phyloP scores from a whole-genome alignment of 2,888 invertebrate genomes.

The Drosophila antonietae region DNA sequence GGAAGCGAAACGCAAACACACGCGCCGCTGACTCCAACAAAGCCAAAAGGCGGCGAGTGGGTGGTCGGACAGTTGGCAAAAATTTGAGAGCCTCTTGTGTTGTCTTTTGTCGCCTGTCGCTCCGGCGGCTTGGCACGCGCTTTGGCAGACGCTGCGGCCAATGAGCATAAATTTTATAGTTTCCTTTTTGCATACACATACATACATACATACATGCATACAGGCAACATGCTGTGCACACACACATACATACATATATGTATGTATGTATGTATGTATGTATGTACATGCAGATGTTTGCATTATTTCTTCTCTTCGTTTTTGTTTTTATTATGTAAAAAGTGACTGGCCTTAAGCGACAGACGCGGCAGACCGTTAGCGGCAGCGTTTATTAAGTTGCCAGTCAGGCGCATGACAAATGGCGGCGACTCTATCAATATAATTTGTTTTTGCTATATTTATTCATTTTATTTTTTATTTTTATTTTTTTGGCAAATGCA shows the following conservation, averaged over 20 bases:
- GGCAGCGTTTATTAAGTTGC: conserved; percentile 42
- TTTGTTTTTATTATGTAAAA: conserved; percentile 57
- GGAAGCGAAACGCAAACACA: conserved; percentile 75
- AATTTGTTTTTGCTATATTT: neutral
- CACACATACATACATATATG: neutral
- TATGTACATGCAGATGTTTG: conserved; percentile 1
- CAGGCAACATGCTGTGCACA: neutral
- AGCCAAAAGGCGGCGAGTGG: conserved; percentile 27
- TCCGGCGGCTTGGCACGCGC: conserved; percentile 55
- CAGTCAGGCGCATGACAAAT: conserved; percentile 27
- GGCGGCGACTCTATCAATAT: conserved; percentile 32
- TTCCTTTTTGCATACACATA: conserved; percentile 36
- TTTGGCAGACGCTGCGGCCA: conserved; percentile 61
- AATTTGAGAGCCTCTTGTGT: conserved; percentile 51
- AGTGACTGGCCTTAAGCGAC: conserved; percentile 58
- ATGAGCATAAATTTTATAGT: conserved; percentile 56
- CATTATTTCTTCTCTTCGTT: conserved; percentile 10
- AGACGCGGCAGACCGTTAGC: conserved; percentile 45
- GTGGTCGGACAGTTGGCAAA: conserved; percentile 38
- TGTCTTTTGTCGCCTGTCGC: conserved; percentile 36
- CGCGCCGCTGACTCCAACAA: conserved; percentile 39
- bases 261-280: neutral
- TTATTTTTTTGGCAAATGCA: conserved; percentile 34
- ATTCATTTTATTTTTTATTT: too few species aligned
- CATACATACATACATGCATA: neutral